Conservation (phyloP, 2,888 invertebrate species). For the Cylloceria caligata region DNA sequence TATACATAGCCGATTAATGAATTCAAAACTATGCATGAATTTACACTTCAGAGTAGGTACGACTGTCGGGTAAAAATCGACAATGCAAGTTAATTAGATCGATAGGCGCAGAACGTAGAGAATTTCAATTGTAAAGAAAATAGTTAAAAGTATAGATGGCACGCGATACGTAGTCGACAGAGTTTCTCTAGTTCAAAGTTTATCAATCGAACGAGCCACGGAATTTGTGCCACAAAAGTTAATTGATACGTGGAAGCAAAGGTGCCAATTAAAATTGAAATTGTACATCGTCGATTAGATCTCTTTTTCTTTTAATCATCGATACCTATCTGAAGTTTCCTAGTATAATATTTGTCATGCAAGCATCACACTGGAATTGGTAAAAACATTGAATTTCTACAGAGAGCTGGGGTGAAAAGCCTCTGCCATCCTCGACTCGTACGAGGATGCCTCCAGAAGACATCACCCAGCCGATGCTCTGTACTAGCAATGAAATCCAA, state of each 20-base stretch:
- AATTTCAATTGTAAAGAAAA: slow-evolving; percentile 18
- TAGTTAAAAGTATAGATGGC: slow-evolving; percentile 1
- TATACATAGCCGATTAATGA: slow-evolving; percentile 42
- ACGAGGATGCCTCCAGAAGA: slow-evolving; percentile 71
- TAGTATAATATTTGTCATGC: slow-evolving; percentile 56
- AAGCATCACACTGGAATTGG: slow-evolving; percentile 61
- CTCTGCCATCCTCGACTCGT: slow-evolving; percentile 72
- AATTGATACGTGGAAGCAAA: slow-evolving; percentile 47
- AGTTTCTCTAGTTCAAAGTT: slow-evolving; percentile 33
- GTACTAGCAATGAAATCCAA: slow-evolving; percentile 16
- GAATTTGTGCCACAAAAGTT: slow-evolving; percentile 60
- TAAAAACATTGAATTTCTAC: slow-evolving; percentile 31
- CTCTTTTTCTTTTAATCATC: slow-evolving; percentile 20
- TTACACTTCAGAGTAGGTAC: slow-evolving; percentile 53
- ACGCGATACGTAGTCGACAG: slow-evolving; percentile 15
- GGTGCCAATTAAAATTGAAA: slow-evolving; percentile 62
- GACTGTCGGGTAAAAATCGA: slow-evolving; percentile 29
- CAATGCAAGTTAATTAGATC: slow-evolving; percentile 30
- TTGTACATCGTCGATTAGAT: slow-evolving; percentile 16
- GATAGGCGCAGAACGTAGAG: slow-evolving; percentile 32
- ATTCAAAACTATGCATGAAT: slow-evolving; percentile 54
- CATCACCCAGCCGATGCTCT: slow-evolving; percentile 42
- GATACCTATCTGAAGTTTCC: slow-evolving; percentile 56
- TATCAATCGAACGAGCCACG: slow-evolving; percentile 27
- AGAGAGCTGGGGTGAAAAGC: slow-evolving; percentile 52